These are phyloP conservation scores for Tribolium castaneum DNA, from an alignment of 1,140 invertebrate species.

Conservation along the genomic window DNA sequence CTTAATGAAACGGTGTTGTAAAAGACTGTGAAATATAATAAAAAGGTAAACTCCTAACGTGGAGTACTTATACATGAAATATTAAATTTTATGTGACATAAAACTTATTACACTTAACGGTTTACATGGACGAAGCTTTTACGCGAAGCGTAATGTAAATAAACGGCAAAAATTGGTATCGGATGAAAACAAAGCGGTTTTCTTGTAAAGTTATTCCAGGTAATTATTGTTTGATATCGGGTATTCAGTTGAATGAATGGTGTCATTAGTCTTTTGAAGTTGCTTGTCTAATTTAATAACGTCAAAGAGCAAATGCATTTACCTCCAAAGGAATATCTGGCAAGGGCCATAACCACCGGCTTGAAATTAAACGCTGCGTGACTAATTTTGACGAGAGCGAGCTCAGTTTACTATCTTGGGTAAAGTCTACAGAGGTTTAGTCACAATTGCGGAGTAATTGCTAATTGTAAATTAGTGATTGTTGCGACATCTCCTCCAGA, in stretches of 20 bases:
- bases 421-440: not conserved
- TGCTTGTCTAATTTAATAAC: slow-evolving; percentile 13
- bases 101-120: not conserved
- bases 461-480: not conserved
- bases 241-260: slow-evolving; percentile 6
- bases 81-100: slow-evolving; percentile 15
- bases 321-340: slow-evolving; percentile 9
- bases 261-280: slow-evolving; percentile 11
- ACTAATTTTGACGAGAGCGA: slow-evolving; percentile 17
- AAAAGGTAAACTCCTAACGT: not conserved
- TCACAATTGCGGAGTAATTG: not conserved
- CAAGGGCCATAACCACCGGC: slow-evolving; percentile 1
- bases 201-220: not conserved
- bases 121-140: not conserved
- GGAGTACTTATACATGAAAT: slow-evolving; percentile 6
- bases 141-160: not conserved
- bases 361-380: slow-evolving; percentile 12
- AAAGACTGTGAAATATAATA: slow-evolving; percentile 2
- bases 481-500: not conserved
- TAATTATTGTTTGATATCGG: slow-evolving; percentile 10
- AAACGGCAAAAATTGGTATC: not conserved
- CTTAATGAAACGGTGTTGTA: slow-evolving; percentile 2
- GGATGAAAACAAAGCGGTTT: not conserved
- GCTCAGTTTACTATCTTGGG: slow-evolving; percentile 3
- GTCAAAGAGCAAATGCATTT: slow-evolving; percentile 14